Evolutionary conservation across 2,888 invertebrate genomes (phyloP), one percentile per base, ranked within the genome.

Genomic region (Girardia tigrina): DNA sequence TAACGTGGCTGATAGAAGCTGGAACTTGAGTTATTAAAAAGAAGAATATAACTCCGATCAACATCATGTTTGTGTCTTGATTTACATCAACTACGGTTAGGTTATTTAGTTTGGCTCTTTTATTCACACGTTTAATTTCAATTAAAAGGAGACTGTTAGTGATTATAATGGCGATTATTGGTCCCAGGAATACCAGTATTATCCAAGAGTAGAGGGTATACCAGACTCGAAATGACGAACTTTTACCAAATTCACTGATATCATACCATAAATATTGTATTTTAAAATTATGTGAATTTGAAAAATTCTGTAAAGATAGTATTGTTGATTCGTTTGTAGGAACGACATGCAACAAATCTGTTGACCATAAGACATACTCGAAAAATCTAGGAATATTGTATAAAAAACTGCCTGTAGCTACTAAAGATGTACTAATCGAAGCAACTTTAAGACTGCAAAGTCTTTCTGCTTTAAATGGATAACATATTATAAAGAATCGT

Each of bases 171-270:
- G 56, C 23, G 4, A 56, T 56, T 20, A 56, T 56, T 56, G 56
- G 56, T 8, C 56, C 56, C 4, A 56, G 56, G n/a, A 56, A 56
- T 2, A 56, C 56, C 4, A 56, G 56, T 2, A 56, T n/a, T 20
- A 56, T 56, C 56, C 56, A 56, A 56, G 56, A 56, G n/a, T 56
- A 56, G n/a, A 56, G 56, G 23, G 56, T 56, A 56, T 56, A 56
- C 56, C 56, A 56, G 4, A 56, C 23, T 56, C 56, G 4, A 56
- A 56, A 56, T n/a, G 56, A 56, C 71, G 79, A 77, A 75, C 79
- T 80, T 28, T 29, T 36, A 26, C 77, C 74, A 71, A 26, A 74
- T 26, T 28, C 16, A 29, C 74, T 42, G 36, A 73, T 28, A 28
- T 77, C 26, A 12, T 56, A 77, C 56, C 56, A 56, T 6, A 23